These are phyloP conservation scores for Enhydra lutris DNA, from an alignment of 2,113 vertebrate genomes.

Conservation along the genomic window DNA sequence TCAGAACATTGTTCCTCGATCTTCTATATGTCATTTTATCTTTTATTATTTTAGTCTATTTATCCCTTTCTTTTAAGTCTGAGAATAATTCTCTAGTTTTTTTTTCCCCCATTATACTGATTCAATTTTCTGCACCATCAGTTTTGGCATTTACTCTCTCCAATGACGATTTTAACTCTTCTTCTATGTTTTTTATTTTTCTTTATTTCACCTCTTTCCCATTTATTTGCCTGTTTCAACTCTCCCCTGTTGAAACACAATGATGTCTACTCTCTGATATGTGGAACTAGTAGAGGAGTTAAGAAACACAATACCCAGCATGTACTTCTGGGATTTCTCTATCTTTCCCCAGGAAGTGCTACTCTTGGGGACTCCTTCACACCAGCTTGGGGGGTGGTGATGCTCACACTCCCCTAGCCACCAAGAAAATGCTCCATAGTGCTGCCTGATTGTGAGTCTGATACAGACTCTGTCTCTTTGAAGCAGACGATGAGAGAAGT, in stretches of 20 bases:
- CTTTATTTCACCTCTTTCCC: neutral
- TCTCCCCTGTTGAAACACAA: neutral
- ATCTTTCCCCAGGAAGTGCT: neutral
- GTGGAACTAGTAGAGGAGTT: neutral
- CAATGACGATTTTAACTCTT: neutral
- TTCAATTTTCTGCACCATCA: neutral
- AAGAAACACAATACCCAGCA: neutral
- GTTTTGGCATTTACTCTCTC: neutral
- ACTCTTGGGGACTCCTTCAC: neutral
- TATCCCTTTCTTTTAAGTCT: neutral
- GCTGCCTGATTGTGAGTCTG: neutral
- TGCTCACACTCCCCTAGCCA: too few relatives aligned
- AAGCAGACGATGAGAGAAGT: neutral
- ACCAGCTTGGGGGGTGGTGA: accelerated
- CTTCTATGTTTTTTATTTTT: neutral
- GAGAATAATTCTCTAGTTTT: neutral
- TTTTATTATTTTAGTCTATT: neutral
- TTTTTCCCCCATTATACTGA: neutral
- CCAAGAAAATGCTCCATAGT: neutral
- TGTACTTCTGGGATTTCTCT: neutral
- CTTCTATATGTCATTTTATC: neutral
- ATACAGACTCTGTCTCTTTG: neutral
- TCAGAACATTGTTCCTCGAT: neutral
- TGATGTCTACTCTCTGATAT: neutral
- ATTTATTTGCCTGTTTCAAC: neutral